Base-by-base conservation (phyloP, 2,113 vertebrate species). In the Sarotherodon lohbergeri region DNA sequence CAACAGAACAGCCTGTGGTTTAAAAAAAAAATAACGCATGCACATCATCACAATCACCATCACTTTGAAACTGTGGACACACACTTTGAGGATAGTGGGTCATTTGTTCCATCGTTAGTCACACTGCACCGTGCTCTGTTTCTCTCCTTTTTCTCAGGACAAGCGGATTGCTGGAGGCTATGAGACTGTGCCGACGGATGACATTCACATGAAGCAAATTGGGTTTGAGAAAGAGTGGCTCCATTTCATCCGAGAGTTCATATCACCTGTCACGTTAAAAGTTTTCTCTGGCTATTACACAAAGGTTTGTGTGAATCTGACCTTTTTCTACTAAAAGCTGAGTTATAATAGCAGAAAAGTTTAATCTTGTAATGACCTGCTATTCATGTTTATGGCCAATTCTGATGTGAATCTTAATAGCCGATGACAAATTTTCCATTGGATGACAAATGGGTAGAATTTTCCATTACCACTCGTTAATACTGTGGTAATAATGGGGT, bases 221-320 rank as follows among this genome's bases (percentile, higher is more conserved):
- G 97, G 96, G 5, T 96, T 97, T 63, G 98, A 99, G 87, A 97
- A 97, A 8, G 98, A 99, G 54, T 99, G 99, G 98, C 97, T 99
- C 7, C 98, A 99, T 94, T 99, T 99, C 91, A 98, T 99, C 91
- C 96, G 98, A 29, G 99, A 99, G 95, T 99, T 97, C 90, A 99
- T 99, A 92, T 98, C 98, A 2, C 99, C 99, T 0, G 97, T 99
- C 52, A 99, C 98, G 0, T 93, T 99, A 5, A 99, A 99, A 93
- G 98, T 99, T 61, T 99, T 98, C 95, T 98, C 98, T 80, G 99
- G 99, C 61, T 99, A 99, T 91, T 99, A 99, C 79, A 99, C 99
- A 2, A 99, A 99, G 97, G 99, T 99, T 93, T 66, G 91, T 32
- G 7, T 6, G 10, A 84, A 34, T 11, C 13, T 55, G 36, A 9